These are phyloP conservation scores for Dermolepida albohirtum DNA, from an alignment of 2,888 invertebrate species.

Conservation along the genomic window DNA sequence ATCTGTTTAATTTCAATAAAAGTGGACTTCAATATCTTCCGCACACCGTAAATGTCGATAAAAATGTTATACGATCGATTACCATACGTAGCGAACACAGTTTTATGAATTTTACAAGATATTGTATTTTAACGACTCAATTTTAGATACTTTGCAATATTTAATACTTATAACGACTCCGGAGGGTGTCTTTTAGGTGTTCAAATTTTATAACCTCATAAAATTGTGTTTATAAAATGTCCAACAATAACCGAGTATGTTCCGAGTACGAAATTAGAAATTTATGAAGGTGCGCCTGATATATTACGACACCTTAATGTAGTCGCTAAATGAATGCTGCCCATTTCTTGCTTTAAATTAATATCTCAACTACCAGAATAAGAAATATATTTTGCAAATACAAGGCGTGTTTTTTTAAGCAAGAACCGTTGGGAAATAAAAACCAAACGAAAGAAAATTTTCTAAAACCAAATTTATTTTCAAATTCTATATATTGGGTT, in stretches of 20 bases:
- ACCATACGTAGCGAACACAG: background rate
- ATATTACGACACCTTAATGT: constrained; percentile 1
- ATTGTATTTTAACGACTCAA: constrained; percentile 33
- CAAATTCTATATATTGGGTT: no score
- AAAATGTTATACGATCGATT: constrained; percentile 16
- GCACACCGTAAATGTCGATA: background rate
- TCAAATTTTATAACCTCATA: constrained; percentile 25
- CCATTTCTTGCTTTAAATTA: no score
- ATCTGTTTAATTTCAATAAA: background rate
- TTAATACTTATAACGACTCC: constrained; percentile 19
- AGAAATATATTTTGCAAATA: no score
- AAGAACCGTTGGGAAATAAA: no score
- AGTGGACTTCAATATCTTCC: no score
- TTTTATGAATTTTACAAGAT: constrained; percentile 27
- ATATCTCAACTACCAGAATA: no score
- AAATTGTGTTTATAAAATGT: constrained; percentile 28
- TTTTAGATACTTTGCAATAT: constrained; percentile 23
- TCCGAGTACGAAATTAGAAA: constrained; percentile 22
- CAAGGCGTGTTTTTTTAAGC: no score
- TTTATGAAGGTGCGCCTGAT: constrained; percentile 24
- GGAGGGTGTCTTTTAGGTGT: constrained; percentile 10
- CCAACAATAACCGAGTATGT: constrained; percentile 26
- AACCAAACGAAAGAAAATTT: no score
- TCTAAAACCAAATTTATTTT: no score
- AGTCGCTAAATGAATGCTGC: no score